Evolutionary conservation across 64 coral and sea anemone genomes (phyloP).

Genomic region (Catalaphyllia jardinei): DNA sequence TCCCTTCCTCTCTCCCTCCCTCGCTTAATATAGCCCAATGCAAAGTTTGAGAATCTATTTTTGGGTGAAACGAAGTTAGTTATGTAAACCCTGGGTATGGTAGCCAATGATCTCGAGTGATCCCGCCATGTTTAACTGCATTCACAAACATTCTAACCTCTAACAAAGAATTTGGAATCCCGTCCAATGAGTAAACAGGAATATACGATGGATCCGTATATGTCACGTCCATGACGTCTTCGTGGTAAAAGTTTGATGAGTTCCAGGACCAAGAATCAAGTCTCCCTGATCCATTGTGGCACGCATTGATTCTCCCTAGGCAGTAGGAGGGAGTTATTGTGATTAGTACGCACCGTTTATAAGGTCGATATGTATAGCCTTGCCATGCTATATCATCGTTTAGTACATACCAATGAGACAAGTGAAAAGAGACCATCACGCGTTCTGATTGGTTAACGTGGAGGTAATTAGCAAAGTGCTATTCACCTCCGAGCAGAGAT

Average conservation of each 20-base stretch:
- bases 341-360: not conserved
- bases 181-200: constrained; percentile 52
- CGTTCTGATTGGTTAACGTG: no score
- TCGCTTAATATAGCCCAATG: no score
- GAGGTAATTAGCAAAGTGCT: no score
- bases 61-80: no score
- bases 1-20: no score
- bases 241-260: constrained; percentile 72
- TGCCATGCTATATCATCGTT: no score
- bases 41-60: no score
- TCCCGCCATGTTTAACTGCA: not conserved
- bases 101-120: not conserved
- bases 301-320: constrained; percentile 7
- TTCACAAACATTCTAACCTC: not conserved
- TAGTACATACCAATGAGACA: no score
- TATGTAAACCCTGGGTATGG: no score
- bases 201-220: constrained; percentile 49
- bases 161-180: constrained; percentile 34
- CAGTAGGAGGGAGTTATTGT: not conserved
- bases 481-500: no score
- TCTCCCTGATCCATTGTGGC: constrained; percentile 48
- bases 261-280: constrained; percentile 83
- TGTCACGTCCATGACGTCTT: constrained; percentile 74
- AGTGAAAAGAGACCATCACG: no score
- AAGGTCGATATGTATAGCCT: no score